Evolutionary conservation across 2,888 invertebrate genomes (phyloP).

Genomic region (Drosophila stalkeri): DNA sequence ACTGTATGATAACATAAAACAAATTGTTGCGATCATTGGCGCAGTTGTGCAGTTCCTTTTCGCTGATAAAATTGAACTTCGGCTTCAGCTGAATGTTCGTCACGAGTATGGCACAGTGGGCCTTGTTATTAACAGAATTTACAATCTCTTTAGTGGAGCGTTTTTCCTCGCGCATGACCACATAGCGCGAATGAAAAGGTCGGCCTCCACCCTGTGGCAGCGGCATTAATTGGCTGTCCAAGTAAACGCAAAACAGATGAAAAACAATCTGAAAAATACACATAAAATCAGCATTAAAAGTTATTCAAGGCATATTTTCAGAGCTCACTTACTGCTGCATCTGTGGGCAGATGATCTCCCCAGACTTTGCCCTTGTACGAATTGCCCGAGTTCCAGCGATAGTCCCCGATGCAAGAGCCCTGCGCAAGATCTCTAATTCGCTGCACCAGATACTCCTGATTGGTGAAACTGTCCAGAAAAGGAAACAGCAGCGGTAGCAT

Average conservation of each 20-base stretch:
- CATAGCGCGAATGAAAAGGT: constrained; percentile 87
- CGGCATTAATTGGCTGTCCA: constrained; percentile 92
- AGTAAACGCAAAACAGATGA: constrained; percentile 93
- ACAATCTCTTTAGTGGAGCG: constrained; percentile 83
- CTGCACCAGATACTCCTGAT: constrained; percentile 94
- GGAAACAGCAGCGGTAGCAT: constrained; percentile 88
- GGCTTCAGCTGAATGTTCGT: constrained; percentile 82
- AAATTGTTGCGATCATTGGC: constrained; percentile 94
- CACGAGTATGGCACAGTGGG: constrained; percentile 84
- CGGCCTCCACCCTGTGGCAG: constrained; percentile 89
- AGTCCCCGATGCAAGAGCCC: constrained; percentile 95
- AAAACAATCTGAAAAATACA: constrained; percentile 89
- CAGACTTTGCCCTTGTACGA: constrained; percentile 90
- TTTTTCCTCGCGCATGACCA: constrained; percentile 84
- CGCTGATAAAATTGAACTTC: constrained; percentile 86
- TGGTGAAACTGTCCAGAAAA: constrained; percentile 92
- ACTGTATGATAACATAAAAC: constrained; percentile 93
- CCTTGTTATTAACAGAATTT: constrained; percentile 83
- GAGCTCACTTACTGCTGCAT: constrained; percentile 89
- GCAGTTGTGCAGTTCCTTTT: constrained; percentile 89
- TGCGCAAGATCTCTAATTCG: constrained; percentile 91
- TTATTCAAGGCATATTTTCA: not conserved
- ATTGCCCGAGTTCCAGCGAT: constrained; percentile 94
- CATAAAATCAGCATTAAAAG: not conserved
- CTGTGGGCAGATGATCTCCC: constrained; percentile 94